Evolutionary conservation across 2,888 invertebrate species (phyloP), one percentile per base, ranked within the genome.

Genomic region (Cryptus viduatorius): DNA sequence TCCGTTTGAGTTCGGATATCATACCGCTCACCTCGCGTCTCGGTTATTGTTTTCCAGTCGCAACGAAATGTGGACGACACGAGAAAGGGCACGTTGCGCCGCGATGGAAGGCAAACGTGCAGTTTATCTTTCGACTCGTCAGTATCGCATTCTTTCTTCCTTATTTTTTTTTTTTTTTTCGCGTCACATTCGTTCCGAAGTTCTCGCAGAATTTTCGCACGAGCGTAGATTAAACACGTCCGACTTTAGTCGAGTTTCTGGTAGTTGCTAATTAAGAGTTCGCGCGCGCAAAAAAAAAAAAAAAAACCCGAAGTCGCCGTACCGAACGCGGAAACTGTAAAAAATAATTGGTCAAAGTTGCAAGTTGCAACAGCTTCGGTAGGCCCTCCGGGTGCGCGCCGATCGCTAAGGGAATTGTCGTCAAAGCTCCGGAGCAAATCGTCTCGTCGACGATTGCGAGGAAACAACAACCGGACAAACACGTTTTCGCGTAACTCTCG

Each of bases 401-500:
- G 24, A 3, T 24, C 48, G 16, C 73, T 24, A 48, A 71, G 59
- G 78, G 73, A 84, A 69, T 81, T 64, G 84, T 84, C 73, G 78
- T 76, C 76, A 19, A 50, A 72, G 59, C 59, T 64, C 44, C 48
- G 14, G 65, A 50, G 31, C 24, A 48, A 12, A 50, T 48, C 44
- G 75, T 37, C 50, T 53, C 53, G 75, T 65, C 64, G 50, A 76
- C 73, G 68, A 65, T 73, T 72, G 65, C 59, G 79, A 14, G 42
- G 59, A 64, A 78, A 46, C 50, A 75, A 75, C 59, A 84, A 84
- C 84, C 78, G 84, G 81, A 73, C 81, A 82, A 82, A 84, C 84
- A 65, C 75, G 73, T 84, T 81, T 81, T 78, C 24, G 65, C 31
- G 72, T 79, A 50, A 68, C 79, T 79, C 53, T 46, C 64, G 56